phyloP scores from a whole-genome alignment of 2,797 vertebrate species.

The Rhynchotus rufescens region DNA sequence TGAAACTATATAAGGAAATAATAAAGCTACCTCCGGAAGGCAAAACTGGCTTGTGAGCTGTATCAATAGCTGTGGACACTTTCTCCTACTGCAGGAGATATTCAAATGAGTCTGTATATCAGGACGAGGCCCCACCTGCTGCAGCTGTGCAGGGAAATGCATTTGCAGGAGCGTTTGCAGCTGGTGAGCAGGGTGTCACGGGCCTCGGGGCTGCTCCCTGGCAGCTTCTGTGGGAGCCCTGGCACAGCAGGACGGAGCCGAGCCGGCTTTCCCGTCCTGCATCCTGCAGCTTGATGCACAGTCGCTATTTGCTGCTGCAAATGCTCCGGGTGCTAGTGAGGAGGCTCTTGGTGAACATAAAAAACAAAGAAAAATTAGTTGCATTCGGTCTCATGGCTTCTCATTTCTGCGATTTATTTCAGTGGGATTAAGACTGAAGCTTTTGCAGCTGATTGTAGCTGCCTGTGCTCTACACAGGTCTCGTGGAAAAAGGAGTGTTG shows the following conservation, averaged over 20 bases:
- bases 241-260: background rate
- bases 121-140: background rate
- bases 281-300: background rate
- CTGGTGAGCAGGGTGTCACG: rapidly evolving
- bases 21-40: background rate
- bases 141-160: rapidly evolving
- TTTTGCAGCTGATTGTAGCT: background rate
- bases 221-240: background rate
- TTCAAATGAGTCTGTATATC: background rate
- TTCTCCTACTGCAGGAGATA: background rate
- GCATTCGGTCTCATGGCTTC: background rate
- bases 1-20: constrained; percentile 3
- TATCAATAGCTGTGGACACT: background rate
- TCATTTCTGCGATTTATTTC: background rate
- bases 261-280: background rate
- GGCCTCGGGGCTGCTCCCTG: background rate
- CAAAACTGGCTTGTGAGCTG: background rate
- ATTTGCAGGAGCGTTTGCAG: background rate
- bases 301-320: background rate
- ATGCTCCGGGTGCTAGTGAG: background rate
- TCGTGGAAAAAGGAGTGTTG: background rate
- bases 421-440: background rate
- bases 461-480: background rate
- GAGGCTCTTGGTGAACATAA: background rate
- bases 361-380: background rate